Percentiles rank a stretch among this genome's conserved stretches.
Conservation (phyloP, 2,888 invertebrate genomes). For the Clostera curtula region DNA sequence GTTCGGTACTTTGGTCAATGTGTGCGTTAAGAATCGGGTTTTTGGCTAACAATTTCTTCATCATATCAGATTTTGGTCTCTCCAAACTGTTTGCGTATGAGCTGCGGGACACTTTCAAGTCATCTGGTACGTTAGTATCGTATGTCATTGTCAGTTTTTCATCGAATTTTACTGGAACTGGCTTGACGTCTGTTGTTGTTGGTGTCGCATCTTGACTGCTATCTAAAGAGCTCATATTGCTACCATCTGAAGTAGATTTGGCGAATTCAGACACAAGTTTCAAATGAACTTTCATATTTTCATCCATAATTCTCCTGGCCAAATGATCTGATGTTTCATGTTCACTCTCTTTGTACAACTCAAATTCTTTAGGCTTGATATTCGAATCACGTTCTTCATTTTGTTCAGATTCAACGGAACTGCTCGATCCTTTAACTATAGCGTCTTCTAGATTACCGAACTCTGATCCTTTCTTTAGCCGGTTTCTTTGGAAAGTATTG, state of each 20-base stretch:
- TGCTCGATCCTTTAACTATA: slow-evolving; percentile 74
- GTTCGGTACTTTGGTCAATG: slow-evolving; percentile 46
- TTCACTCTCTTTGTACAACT: slow-evolving; percentile 38
- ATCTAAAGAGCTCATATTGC: slow-evolving; percentile 58
- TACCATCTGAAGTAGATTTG: slow-evolving; percentile 65
- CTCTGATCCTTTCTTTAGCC: slow-evolving; percentile 83
- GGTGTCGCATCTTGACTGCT: slow-evolving; percentile 45
- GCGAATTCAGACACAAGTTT: slow-evolving; percentile 68
- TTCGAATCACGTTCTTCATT: slow-evolving; percentile 36
- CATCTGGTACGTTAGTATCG: slow-evolving; percentile 78
- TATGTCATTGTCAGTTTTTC: slow-evolving; percentile 63
- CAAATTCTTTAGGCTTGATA: slow-evolving; percentile 37
- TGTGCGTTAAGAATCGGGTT: slow-evolving; percentile 67
- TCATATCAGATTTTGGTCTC: slow-evolving; percentile 76
- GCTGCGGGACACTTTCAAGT: slow-evolving; percentile 77
- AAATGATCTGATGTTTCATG: slow-evolving; percentile 66
- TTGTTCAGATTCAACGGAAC: slow-evolving; percentile 62
- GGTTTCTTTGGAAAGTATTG: slow-evolving; percentile 79
- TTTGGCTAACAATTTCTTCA: slow-evolving; percentile 72
- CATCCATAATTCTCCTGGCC: slow-evolving; percentile 63
- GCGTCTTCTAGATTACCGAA: slow-evolving; percentile 86
- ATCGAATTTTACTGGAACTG: slow-evolving; percentile 48
- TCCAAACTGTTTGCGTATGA: slow-evolving; percentile 77
- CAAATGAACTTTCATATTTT: slow-evolving; percentile 65
- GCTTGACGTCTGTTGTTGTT: slow-evolving; percentile 30